These are phyloP conservation scores for Holotrichia oblita DNA, from an alignment of 1,140 invertebrate genomes.

Conservation along the genomic window DNA sequence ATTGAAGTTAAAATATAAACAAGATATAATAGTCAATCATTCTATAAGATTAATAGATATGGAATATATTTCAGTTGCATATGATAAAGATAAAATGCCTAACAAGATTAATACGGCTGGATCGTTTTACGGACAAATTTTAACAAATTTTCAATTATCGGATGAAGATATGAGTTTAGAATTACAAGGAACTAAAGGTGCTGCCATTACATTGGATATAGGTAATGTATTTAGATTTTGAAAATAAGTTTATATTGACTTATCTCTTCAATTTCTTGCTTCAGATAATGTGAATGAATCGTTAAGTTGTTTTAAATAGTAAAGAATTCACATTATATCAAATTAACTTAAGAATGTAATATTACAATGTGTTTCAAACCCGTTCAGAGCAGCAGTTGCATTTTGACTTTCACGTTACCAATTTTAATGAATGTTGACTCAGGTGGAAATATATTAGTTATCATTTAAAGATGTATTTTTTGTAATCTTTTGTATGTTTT, in stretches of 20 bases:
- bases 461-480: conserved; percentile 38
- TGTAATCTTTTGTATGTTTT: conserved; percentile 47
- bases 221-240: conserved; percentile 45
- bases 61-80: conserved; percentile 50
- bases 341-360: conserved; percentile 70
- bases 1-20: conserved; percentile 57
- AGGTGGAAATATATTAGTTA: conserved; percentile 68
- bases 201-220: conserved; percentile 51
- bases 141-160: conserved; percentile 52
- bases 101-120: conserved; percentile 51
- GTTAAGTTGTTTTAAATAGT: conserved; percentile 70
- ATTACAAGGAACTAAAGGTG: conserved; percentile 49
- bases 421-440: conserved; percentile 78
- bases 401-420: conserved; percentile 76
- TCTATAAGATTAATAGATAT: conserved; percentile 52
- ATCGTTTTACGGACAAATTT: conserved; percentile 50
- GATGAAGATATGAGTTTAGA: conserved; percentile 56
- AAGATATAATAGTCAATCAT: conserved; percentile 55
- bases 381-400: conserved; percentile 78
- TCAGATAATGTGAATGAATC: conserved; percentile 50
- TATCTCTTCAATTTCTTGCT: background rate
- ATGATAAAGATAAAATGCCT: conserved; percentile 43
- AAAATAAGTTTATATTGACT: background rate
- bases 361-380: conserved; percentile 88
- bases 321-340: conserved; percentile 81